Evolutionary conservation across 2,113 vertebrate genomes (phyloP).

Genomic region (Xenopus borealis): DNA sequence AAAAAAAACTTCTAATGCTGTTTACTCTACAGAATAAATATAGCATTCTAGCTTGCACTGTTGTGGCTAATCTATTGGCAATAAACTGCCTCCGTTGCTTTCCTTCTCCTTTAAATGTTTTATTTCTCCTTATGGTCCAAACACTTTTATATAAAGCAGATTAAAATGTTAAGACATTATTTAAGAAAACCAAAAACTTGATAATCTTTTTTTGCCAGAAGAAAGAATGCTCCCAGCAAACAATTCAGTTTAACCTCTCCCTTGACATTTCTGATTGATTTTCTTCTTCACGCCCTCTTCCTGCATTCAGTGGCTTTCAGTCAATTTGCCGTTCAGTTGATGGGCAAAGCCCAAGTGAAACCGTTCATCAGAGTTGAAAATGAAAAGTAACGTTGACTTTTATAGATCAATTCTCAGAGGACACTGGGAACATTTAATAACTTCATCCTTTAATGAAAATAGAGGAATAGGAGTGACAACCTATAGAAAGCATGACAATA

Average conservation of each 20-base stretch:
- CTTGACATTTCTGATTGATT: conserved; percentile 64
- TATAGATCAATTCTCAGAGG: conserved; percentile 46
- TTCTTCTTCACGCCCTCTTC: conserved; percentile 43
- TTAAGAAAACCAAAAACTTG: neutral
- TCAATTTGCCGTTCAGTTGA: conserved; percentile 42
- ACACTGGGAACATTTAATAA: conserved; percentile 60
- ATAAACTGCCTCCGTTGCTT: no score
- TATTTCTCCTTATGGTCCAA: no score
- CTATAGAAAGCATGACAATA: neutral
- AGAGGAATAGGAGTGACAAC: conserved; percentile 30
- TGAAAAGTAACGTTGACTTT: conserved; percentile 61
- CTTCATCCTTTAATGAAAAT: conserved; percentile 57
- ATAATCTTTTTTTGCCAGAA: neutral
- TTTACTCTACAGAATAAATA: no score
- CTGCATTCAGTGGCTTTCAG: conserved; percentile 40
- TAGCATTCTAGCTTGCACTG: no score
- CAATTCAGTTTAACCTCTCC: conserved; percentile 54
- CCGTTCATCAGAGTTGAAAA: conserved; percentile 62
- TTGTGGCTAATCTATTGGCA: no score
- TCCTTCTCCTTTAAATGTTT: no score
- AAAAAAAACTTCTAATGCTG: no score
- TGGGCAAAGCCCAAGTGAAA: conserved; percentile 49
- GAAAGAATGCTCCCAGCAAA: conserved; percentile 5
- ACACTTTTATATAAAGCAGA: no score
- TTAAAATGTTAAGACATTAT: no score